These are phyloP conservation scores for Tauraco hartlaubi DNA, from an alignment of 2,797 vertebrate genomes.

Conservation along the genomic window DNA sequence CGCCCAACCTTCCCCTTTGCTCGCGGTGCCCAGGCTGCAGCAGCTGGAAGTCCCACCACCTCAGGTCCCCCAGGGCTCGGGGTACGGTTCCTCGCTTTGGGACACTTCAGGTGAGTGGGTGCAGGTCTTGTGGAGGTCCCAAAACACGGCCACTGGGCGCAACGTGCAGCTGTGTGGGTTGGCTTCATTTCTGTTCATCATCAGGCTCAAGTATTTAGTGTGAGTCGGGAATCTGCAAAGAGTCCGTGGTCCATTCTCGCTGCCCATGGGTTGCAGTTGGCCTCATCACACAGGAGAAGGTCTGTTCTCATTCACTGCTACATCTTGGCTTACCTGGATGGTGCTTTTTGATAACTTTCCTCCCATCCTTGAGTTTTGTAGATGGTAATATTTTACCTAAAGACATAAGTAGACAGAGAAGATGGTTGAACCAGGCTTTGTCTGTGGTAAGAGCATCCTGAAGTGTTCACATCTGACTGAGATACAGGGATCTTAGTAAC, in stretches of 20 bases:
- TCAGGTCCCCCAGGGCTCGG: no score
- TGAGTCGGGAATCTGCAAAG: not conserved
- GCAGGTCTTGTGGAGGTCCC: not conserved
- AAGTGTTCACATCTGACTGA: not conserved
- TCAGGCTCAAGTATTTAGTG: not conserved
- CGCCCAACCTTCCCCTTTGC: not conserved
- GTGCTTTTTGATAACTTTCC: not conserved
- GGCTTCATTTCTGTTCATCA: not conserved
- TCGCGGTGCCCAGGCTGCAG: not conserved
- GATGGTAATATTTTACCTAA: not conserved
- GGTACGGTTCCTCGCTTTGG: not conserved
- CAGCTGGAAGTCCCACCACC: rapidly evolving
- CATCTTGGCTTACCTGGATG: not conserved
- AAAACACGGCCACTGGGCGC: rapidly evolving
- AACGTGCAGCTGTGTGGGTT: not conserved
- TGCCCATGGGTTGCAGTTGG: not conserved
- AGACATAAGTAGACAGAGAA: not conserved
- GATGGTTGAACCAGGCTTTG: not conserved
- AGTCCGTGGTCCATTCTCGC: not conserved
- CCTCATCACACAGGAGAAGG: not conserved
- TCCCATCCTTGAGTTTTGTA: not conserved
- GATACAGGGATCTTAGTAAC: not conserved
- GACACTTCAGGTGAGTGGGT: not conserved
- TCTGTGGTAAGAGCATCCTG: not conserved
- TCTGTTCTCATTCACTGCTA: rapidly evolving